These are phyloP conservation scores for Chaetogeoica ovagalla DNA, from an alignment of 2,888 invertebrate species.

Conservation along the genomic window DNA sequence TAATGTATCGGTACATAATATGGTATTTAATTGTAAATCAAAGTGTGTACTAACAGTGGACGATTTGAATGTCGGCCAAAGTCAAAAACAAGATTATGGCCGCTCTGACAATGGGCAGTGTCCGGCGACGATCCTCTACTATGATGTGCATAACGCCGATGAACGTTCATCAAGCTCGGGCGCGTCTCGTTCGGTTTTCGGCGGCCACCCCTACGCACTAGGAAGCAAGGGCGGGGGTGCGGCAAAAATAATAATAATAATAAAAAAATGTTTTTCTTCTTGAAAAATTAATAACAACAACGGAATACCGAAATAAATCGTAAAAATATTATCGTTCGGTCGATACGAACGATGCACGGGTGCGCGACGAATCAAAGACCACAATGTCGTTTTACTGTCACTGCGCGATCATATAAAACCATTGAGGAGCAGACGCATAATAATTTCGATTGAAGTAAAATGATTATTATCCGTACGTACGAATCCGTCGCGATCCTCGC, in stretches of 20 bases:
- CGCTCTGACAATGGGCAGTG: constrained; percentile 2
- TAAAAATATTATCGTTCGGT: not conserved
- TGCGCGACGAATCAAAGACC: not conserved
- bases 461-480: too few relatives aligned
- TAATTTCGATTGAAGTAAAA: too few relatives aligned
- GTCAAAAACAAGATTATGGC: constrained; percentile 1
- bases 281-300: too few relatives aligned
- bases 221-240: too few relatives aligned
- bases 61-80: constrained; percentile 1
- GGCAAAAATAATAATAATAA: not conserved
- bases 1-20: not conserved
- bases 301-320: not conserved
- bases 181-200: not conserved
- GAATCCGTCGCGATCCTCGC: not conserved
- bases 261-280: too few relatives aligned
- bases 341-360: not conserved
- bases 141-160: constrained; percentile 1
- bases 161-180: constrained; percentile 18
- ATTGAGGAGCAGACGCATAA: too few relatives aligned
- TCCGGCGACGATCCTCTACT: not conserved
- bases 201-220: not conserved
- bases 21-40: not conserved
- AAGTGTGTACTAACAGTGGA: constrained; percentile 22
- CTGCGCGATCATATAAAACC: not conserved
- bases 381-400: not conserved